A percentile compares a stretch with the other conserved stretches of the same genome.
phyloP scores from a whole-genome alignment of 2,888 invertebrate genomes.

The Caenorhabditis sinica region DNA sequence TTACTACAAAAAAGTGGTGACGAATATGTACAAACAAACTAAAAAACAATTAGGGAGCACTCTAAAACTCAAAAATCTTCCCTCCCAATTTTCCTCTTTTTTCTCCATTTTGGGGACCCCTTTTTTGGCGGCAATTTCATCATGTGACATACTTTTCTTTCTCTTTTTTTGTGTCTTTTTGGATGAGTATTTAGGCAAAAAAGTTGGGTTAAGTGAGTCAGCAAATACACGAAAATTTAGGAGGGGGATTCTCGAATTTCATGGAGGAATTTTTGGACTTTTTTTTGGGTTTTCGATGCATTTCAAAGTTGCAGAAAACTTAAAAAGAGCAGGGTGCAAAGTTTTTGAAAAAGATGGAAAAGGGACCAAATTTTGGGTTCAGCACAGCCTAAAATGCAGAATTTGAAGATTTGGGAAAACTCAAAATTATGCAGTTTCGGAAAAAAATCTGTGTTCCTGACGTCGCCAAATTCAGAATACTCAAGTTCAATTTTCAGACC shows the following conservation, averaged over 20 bases:
- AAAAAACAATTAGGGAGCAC: slow-evolving; percentile 47
- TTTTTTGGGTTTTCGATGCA: background rate
- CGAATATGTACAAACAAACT: slow-evolving; percentile 16
- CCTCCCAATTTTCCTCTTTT: background rate
- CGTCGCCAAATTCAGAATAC: background rate
- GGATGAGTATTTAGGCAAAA: background rate
- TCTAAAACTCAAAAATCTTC: slow-evolving; percentile 22
- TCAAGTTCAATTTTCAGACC: slow-evolving; percentile 77
- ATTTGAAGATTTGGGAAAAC: background rate
- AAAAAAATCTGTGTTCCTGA: too few relatives aligned
- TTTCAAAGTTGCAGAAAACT: background rate
- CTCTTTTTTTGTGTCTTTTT: too few relatives aligned
- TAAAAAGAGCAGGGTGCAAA: too few relatives aligned
- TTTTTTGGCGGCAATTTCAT: background rate
- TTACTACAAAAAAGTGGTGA: slow-evolving; percentile 19
- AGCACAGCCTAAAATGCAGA: too few relatives aligned
- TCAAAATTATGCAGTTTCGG: background rate
- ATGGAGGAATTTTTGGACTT: slow-evolving; percentile 2
- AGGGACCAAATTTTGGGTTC: too few relatives aligned
- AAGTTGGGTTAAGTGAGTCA: slow-evolving; percentile 13
- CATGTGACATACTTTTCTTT: slow-evolving; percentile 24
- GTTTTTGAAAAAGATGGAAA: too few relatives aligned
- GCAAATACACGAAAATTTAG: slow-evolving; percentile 2
- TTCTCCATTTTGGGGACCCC: background rate
- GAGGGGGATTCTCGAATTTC: slow-evolving; percentile 27